Evolutionary conservation across 2,888 invertebrate species (phyloP).

Genomic region (Phyllotreta striolata): DNA sequence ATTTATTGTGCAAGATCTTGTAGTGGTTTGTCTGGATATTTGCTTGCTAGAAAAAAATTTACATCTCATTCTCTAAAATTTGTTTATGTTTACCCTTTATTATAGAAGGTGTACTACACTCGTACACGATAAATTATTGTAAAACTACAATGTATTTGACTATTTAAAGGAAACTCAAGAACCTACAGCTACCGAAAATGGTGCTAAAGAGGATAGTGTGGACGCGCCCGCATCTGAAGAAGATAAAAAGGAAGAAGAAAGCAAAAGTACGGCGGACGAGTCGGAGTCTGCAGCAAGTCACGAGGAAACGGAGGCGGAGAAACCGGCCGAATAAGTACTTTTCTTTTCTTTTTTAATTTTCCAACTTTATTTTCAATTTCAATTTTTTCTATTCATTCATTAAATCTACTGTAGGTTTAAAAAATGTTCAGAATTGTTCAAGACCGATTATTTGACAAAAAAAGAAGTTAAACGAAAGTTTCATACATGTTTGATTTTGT

Average conservation of each 20-base stretch:
- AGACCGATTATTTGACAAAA: conserved; percentile 42
- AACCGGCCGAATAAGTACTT: conserved; percentile 56
- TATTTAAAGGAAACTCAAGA: conserved; percentile 40
- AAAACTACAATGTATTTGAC: background rate
- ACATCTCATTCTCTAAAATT: conserved; percentile 2
- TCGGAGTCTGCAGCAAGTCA: conserved; percentile 46
- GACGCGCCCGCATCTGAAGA: conserved; percentile 54
- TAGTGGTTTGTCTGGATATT: conserved; percentile 24
- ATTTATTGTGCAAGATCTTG: conserved; percentile 26
- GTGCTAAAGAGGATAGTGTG: conserved; percentile 57
- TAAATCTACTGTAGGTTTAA: conserved; percentile 51
- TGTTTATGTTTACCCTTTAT: background rate
- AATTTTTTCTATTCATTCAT: conserved; percentile 45
- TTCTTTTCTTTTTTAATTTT: conserved; percentile 43
- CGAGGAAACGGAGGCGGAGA: conserved; percentile 52
- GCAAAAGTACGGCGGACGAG: conserved; percentile 46
- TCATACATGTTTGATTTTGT: conserved; percentile 39
- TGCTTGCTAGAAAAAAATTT: conserved; percentile 26
- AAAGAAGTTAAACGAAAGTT: conserved; percentile 39
- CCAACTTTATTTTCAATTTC: conserved; percentile 42
- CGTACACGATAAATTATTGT: background rate
- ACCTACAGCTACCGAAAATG: conserved; percentile 56
- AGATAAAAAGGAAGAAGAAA: conserved; percentile 53
- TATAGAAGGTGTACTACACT: conserved; percentile 23
- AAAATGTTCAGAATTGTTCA: conserved; percentile 32